Evolutionary conservation across 2,888 invertebrate species (phyloP), one percentile per base, ranked within the genome.

Genomic region (Idaea dimidiata): DNA sequence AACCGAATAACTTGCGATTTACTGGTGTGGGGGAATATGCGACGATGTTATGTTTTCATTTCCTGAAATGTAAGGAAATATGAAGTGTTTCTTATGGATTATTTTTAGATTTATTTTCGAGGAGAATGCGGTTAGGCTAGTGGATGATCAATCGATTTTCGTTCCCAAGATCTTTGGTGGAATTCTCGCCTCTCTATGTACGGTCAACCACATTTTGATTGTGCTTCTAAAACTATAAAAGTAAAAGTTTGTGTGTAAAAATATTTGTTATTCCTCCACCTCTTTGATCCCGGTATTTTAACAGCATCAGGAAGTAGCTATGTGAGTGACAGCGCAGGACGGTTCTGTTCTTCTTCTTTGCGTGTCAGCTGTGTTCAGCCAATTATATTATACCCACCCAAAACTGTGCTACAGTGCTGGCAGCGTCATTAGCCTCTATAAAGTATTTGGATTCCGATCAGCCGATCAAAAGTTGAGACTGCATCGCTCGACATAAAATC

Each of bases 401-500:
- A n/a, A n/a, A n/a, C n/a, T n/a, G n/a, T n/a, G n/a, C n/a, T n/a
- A n/a, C n/a, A n/a, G n/a, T n/a, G n/a, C n/a, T n/a, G n/a, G n/a
- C n/a, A n/a, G n/a, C n/a, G n/a, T n/a, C n/a, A n/a, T n/a, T n/a
- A n/a, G n/a, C n/a, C n/a, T n/a, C n/a, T n/a, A n/a, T n/a, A n/a
- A n/a, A 1, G 54, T 54, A 16, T 0, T 16, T 16, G 17, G 14
- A 7, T 16, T 0, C n/a, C n/a, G 16, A 16, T 54, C n/a, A 7
- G 17, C 16, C n/a, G 16, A 54, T 7, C 7, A 54, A 54, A 54
- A 54, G 17, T 54, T 7, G 6, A 16, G 17, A 7, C 54, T 54
- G n/a, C n/a, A 16, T 53, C 53, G 10, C 53, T n/a, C 43, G 59
- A 60, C 71, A 72, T n/a, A 70, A 66, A 59, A 63, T 62, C 61